Percentiles rank a stretch among this genome's conserved stretches.
Evolutionary conservation across 1,140 invertebrate species (phyloP).

Genomic region (Cryptotermes secundus): DNA sequence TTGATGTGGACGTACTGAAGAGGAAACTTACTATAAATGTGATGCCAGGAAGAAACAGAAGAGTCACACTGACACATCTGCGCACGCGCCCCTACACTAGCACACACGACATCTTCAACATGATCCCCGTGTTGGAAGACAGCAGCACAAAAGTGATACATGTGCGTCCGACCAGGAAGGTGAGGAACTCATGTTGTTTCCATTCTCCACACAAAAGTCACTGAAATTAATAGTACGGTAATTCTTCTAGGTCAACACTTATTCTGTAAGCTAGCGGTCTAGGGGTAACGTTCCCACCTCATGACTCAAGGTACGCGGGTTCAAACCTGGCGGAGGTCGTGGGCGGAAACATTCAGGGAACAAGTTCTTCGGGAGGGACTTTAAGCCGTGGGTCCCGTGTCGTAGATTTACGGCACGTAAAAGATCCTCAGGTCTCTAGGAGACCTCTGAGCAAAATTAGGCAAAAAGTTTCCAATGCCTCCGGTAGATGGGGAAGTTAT

Average conservation of each 20-base stretch:
- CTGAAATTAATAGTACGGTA: not conserved
- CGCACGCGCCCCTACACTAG: not conserved
- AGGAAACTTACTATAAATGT: not conserved
- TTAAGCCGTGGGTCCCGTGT: too few relatives aligned
- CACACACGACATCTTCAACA: not conserved
- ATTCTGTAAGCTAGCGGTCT: too few relatives aligned
- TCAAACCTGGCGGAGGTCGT: too few relatives aligned
- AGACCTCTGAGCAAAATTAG: too few relatives aligned
- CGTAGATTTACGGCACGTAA: too few relatives aligned
- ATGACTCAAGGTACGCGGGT: too few relatives aligned
- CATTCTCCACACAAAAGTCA: not conserved
- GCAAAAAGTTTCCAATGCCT: too few relatives aligned
- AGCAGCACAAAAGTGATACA: not conserved
- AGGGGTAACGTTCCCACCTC: too few relatives aligned
- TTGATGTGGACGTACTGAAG: not conserved
- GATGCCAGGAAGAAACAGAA: not conserved
- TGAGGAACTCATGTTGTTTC: not conserved
- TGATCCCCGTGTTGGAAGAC: not conserved
- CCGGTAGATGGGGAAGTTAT: too few relatives aligned
- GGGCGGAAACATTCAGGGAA: too few relatives aligned
- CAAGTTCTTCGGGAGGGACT: too few relatives aligned
- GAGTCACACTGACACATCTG: not conserved
- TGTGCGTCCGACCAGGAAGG: not conserved
- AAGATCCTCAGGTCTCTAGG: too few relatives aligned
- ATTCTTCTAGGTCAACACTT: not conserved